phyloP scores from a whole-genome alignment of 2,888 invertebrate species.

The Tolmerus cingulatus region DNA sequence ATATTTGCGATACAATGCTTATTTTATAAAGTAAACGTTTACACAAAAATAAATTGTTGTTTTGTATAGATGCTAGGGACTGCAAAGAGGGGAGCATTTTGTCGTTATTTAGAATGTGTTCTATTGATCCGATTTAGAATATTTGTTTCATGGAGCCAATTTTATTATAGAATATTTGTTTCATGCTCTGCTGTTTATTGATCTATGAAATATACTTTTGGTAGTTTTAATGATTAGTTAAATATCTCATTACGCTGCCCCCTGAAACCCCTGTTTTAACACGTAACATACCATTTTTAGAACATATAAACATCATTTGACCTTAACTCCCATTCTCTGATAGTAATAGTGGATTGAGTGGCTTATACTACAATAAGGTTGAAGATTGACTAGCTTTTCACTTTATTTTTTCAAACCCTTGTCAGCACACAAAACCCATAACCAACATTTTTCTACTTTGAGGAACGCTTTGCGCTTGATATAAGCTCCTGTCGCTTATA shows the following conservation, averaged over 20 bases:
- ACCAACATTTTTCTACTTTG: neutral
- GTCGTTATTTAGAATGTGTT: neutral
- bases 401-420: neutral
- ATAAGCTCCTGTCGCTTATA: constrained; percentile 85
- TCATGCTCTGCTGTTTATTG: too few relatives aligned
- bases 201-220: too few relatives aligned
- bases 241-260: too few relatives aligned
- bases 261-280: too few relatives aligned
- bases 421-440: neutral
- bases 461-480: constrained; percentile 70
- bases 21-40: neutral
- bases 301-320: neutral
- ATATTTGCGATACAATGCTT: neutral
- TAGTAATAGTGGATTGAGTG: neutral
- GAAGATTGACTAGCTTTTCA: neutral
- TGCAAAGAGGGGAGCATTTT: neutral
- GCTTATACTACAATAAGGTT: neutral
- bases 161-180: too few relatives aligned
- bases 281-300: too few relatives aligned
- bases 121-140: neutral
- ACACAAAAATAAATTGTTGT: neutral
- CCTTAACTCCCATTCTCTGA: neutral
- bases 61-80: neutral
- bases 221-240: too few relatives aligned
- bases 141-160: too few relatives aligned